Evolutionary conservation across 1,140 invertebrate genomes (phyloP).

Genomic region (Oedothorax gibbosus): DNA sequence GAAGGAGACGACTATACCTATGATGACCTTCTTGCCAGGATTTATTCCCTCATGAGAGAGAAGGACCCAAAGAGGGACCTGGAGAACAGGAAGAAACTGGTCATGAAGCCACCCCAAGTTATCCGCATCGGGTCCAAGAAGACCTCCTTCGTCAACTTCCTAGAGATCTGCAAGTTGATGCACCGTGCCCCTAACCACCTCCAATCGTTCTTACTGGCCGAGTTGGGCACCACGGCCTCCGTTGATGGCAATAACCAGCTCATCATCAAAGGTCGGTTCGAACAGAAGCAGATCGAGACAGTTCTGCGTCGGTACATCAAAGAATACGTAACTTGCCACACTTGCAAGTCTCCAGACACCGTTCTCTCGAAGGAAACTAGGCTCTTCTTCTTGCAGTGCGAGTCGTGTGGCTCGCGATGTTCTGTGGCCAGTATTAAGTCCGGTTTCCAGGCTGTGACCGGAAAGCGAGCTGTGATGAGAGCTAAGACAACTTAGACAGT

Average conservation of each 20-base stretch:
- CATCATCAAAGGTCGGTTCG: constrained; percentile 98
- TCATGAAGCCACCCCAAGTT: constrained; percentile 99
- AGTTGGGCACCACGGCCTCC: constrained; percentile 90
- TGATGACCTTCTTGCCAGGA: constrained; percentile 93
- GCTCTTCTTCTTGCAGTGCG: constrained; percentile 98
- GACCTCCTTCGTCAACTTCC: constrained; percentile 98
- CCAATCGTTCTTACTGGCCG: constrained; percentile 95
- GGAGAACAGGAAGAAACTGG: constrained; percentile 98
- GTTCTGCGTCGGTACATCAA: constrained; percentile 93
- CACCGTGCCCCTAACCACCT: constrained; percentile 98
- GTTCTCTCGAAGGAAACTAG: constrained; percentile 98
- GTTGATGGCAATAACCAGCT: constrained; percentile 90
- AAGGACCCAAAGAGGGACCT: constrained; percentile 99
- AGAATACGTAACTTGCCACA: constrained; percentile 99
- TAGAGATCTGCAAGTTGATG: constrained; percentile 87
- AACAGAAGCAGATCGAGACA: constrained; percentile 99
- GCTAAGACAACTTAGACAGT: constrained; percentile 80
- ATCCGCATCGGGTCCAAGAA: constrained; percentile 98
- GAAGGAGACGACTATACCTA: constrained; percentile 87
- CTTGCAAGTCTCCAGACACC: constrained; percentile 97
- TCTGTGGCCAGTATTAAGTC: constrained; percentile 99
- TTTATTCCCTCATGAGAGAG: constrained; percentile 98
- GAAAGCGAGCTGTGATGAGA: constrained; percentile 96
- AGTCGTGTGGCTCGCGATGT: constrained; percentile 97
- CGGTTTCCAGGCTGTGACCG: constrained; percentile 98